phyloP scores from a whole-genome alignment of 2,113 vertebrate genomes.

The Sterrhoptilus dennistouni region DNA sequence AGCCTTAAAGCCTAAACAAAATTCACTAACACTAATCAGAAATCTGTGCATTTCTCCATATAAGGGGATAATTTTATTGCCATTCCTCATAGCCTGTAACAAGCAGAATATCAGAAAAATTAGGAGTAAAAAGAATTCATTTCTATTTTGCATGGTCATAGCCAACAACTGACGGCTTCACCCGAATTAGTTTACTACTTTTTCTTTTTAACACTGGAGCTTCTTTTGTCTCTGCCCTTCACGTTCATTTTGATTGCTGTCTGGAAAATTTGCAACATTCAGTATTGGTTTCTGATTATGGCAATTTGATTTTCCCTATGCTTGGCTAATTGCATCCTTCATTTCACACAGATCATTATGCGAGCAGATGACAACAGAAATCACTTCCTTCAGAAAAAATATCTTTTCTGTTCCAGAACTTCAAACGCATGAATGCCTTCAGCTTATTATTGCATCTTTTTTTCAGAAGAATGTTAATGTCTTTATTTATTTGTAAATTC shows the following conservation, averaged over 20 bases:
- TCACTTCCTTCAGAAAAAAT: background rate
- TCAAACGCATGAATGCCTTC: background rate
- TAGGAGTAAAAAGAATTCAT: background rate
- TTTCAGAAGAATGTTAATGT: background rate
- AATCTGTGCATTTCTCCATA: background rate
- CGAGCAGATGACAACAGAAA: background rate
- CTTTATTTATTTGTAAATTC: background rate
- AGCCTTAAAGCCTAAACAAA: background rate
- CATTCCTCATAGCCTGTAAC: background rate
- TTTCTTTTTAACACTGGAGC: background rate
- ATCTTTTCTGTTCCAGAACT: background rate
- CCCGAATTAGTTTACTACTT: background rate
- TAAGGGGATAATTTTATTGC: background rate
- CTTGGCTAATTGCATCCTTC: constrained; percentile 16
- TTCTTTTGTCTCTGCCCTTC: background rate
- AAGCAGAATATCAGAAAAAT: background rate
- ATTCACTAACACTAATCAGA: background rate
- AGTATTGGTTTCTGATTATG: background rate
- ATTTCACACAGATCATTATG: background rate
- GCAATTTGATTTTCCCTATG: background rate
- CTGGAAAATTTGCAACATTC: background rate
- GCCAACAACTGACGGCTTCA: background rate
- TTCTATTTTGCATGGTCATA: background rate
- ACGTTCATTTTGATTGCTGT: background rate
- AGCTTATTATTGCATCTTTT: background rate